phyloP scores from a whole-genome alignment of 1,140 invertebrate species.

The Aphidius gifuensis region DNA sequence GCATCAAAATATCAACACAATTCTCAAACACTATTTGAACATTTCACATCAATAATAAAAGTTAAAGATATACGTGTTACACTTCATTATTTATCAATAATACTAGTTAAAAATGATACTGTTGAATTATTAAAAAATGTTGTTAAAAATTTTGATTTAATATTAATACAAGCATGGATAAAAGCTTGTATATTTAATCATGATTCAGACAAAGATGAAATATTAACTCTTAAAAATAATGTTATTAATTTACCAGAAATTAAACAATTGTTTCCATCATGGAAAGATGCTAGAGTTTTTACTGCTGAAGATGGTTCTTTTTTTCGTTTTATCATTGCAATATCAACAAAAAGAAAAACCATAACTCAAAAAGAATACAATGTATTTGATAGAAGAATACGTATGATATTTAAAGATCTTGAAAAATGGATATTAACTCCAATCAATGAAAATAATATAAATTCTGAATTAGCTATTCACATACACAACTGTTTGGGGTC shows the following conservation, averaged over 20 bases:
- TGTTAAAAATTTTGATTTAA: conserved; percentile 38
- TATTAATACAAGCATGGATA: conserved; percentile 45
- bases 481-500: conserved; percentile 48
- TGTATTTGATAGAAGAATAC: conserved; percentile 36
- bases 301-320: conserved; percentile 34
- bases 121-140: conserved; percentile 15
- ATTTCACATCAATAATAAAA: conserved; percentile 43
- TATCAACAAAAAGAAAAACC: conserved; percentile 19
- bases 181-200: conserved; percentile 44
- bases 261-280: conserved; percentile 35
- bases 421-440: conserved; percentile 46
- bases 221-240: conserved; percentile 38
- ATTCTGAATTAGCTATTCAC: conserved; percentile 37
- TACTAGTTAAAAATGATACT: conserved; percentile 34
- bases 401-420: conserved; percentile 42
- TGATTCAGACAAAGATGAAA: conserved; percentile 32
- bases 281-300: conserved; percentile 36
- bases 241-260: conserved; percentile 38
- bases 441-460: conserved; percentile 44
- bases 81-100: conserved; percentile 37
- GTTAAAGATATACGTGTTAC: conserved; percentile 49
- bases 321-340: conserved; percentile 3
- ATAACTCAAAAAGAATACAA: neutral
- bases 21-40: conserved; percentile 42
- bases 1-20: conserved; percentile 45